Conservation (phyloP, 2,113 vertebrate species). For the Uria lomvia region DNA sequence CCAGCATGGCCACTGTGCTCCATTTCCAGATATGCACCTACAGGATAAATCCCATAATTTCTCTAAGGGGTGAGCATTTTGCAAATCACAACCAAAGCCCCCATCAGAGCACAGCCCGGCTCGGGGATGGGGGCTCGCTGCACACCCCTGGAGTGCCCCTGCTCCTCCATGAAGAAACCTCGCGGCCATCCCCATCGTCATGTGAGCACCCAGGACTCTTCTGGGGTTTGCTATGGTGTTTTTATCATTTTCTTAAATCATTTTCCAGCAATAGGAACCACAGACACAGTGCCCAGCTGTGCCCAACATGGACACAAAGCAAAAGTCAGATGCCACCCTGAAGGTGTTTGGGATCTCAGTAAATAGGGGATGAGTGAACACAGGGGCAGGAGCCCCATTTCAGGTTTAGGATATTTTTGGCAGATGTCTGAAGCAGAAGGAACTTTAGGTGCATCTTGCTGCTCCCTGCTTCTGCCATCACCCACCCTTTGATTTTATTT, state of each 20-base stretch:
- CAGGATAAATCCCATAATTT: background rate
- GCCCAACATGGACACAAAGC: background rate
- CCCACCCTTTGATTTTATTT: background rate
- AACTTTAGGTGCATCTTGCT: accelerated
- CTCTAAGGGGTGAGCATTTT: accelerated
- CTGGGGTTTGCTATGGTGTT: background rate
- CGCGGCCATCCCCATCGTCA: background rate
- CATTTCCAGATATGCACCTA: background rate
- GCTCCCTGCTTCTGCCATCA: background rate
- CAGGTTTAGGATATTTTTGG: background rate
- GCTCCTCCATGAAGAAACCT: background rate
- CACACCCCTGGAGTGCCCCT: accelerated
- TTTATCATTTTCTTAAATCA: background rate
- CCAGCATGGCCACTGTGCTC: background rate
- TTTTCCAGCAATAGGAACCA: background rate
- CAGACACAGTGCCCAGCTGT: too few species aligned
- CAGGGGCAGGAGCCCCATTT: background rate
- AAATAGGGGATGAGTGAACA: background rate
- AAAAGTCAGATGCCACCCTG: background rate
- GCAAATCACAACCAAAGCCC: background rate
- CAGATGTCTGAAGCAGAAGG: background rate
- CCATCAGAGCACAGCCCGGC: background rate
- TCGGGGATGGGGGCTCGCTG: accelerated
- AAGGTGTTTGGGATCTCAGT: background rate
- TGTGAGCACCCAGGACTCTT: background rate